Base-by-base conservation (phyloP, 2,888 invertebrate species). In the Sinopyrophorus schimmeli region DNA sequence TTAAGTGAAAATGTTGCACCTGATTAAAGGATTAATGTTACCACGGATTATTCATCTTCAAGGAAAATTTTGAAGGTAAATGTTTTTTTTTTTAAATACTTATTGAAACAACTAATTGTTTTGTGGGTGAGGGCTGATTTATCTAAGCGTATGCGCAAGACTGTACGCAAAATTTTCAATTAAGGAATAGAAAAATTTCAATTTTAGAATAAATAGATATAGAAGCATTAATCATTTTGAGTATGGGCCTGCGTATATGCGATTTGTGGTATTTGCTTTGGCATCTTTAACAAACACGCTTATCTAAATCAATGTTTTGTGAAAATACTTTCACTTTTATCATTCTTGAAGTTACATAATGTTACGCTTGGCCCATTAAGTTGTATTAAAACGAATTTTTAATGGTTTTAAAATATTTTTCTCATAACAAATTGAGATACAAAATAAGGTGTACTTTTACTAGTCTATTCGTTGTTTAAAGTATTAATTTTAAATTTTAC, bases 101-200 rank as follows among this genome's bases (percentile, higher is more conserved):
- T 28, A 40, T 40, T 14, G 20, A 40, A 30, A 40, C 39, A 28
- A 20, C 39, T 28, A 12, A 10, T 28, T 39, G 18, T 40, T 9
- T 40, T 28, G 5, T 15, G 15, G 9, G 16, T 40, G 28, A 28
- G 20, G 28, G n/a, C n/a, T n/a, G n/a, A n/a, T n/a, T n/a, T n/a
- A n/a, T n/a, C n/a, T n/a, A 28, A 28, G 16, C 16, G 30, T 30
- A 27, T 40, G 30, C 28, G 28, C 14, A 40, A 18, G 16, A 17
- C 23, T 26, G 37, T 21, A 23, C 37, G 15, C 26, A 16, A 16
- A 34, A 4, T n/a, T 15, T 9, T 32, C 9, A 16, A 9, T 6
- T n/a, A n/a, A n/a, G n/a, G n/a, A n/a, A n/a, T n/a, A n/a, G n/a
- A n/a, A n/a, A n/a, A n/a, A n/a, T n/a, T n/a, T n/a, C n/a, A n/a